Percentiles rank a stretch among this genome's conserved stretches.
Conservation (phyloP, 1,140 invertebrate species). For the Belonocnema kinseyi region DNA sequence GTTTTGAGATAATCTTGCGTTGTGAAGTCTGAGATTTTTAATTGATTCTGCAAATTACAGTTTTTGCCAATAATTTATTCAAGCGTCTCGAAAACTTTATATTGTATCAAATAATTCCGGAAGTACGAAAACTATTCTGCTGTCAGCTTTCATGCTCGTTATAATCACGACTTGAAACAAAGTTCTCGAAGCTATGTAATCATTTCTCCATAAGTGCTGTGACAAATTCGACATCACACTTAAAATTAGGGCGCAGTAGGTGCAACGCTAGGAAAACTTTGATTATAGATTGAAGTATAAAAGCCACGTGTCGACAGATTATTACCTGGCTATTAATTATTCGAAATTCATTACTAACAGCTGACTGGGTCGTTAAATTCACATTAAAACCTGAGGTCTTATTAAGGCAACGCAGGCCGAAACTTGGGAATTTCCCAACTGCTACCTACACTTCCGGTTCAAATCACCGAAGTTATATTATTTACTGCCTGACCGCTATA, state of each 20-base stretch:
- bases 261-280: background rate
- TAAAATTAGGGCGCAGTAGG: constrained; percentile 5
- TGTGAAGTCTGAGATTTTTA: too few species aligned
- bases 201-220: constrained; percentile 11
- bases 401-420: background rate
- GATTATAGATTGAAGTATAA: constrained; percentile 18
- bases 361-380: constrained; percentile 11
- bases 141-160: too few species aligned
- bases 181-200: constrained; percentile 2
- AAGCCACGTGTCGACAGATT: constrained; percentile 23
- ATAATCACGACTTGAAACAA: constrained; percentile 3
- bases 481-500: too few species aligned
- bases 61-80: too few species aligned
- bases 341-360: constrained; percentile 5
- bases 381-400: constrained; percentile 14
- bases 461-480: background rate
- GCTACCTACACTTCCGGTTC: background rate
- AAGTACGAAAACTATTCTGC: too few species aligned
- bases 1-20: too few species aligned
- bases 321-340: constrained; percentile 20
- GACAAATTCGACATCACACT: constrained; percentile 11
- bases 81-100: too few species aligned
- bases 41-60: too few species aligned
- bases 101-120: too few species aligned
- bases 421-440: background rate